phyloP scores from a whole-genome alignment of 1,140 invertebrate species.

The Hydropsyche tenuis region DNA sequence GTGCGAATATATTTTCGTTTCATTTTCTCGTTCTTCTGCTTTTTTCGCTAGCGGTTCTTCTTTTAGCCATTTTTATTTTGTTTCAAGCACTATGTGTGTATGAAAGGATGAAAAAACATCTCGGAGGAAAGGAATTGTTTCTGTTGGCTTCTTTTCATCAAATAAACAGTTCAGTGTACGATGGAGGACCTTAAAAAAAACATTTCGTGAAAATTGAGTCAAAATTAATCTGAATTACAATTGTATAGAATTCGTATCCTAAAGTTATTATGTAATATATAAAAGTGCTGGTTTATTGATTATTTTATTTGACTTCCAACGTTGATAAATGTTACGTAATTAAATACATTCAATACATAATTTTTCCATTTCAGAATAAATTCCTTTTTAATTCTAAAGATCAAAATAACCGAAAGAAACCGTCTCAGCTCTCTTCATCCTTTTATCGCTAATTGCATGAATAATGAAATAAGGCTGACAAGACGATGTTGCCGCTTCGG shows the following conservation, averaged over 20 bases:
- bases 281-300: too few species aligned
- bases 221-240: too few species aligned
- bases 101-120: slow-evolving; percentile 27
- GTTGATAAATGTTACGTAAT: too few species aligned
- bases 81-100: neutral
- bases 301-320: too few species aligned
- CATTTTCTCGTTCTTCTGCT: slow-evolving; percentile 4
- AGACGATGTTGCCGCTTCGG: neutral
- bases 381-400: neutral
- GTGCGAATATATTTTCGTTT: slow-evolving; percentile 25
- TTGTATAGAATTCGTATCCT: too few species aligned
- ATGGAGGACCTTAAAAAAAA: slow-evolving; percentile 6
- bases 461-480: slow-evolving; percentile 16
- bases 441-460: slow-evolving; percentile 18
- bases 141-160: slow-evolving; percentile 35
- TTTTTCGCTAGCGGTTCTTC: neutral
- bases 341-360: too few species aligned
- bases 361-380: too few species aligned
- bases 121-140: slow-evolving; percentile 27
- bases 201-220: too few species aligned
- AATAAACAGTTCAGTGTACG: slow-evolving; percentile 35
- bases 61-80: slow-evolving; percentile 10
- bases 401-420: neutral
- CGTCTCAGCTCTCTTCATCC: neutral
- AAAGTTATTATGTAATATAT: too few species aligned